A percentile compares a stretch with the other conserved stretches of the same genome.
Evolutionary conservation across 1,140 invertebrate species (phyloP).

Genomic region (Phthorimaea operculella): DNA sequence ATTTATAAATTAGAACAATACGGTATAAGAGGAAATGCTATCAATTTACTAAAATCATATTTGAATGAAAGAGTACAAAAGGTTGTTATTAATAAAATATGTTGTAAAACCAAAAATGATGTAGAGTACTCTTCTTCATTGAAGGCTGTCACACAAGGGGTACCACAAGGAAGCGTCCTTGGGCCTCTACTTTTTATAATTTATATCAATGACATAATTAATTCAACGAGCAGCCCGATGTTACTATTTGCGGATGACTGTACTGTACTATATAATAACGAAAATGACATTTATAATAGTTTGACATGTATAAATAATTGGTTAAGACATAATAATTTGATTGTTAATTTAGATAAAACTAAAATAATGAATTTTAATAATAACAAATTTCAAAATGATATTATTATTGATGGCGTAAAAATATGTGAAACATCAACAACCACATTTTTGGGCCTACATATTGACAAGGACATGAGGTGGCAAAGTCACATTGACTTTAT

Average conservation of each 20-base stretch:
- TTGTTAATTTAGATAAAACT: slow-evolving; percentile 7
- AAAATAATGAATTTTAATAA: slow-evolving; percentile 9
- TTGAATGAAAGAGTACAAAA: not conserved
- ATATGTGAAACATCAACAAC: not conserved
- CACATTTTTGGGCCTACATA: not conserved
- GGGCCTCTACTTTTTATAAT: slow-evolving; percentile 7
- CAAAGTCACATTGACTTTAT: not conserved
- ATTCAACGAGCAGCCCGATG: not conserved
- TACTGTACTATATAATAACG: slow-evolving; percentile 3
- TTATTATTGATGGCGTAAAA: not conserved
- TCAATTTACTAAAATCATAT: slow-evolving; percentile 3
- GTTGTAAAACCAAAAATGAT: slow-evolving; percentile 2
- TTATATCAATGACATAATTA: slow-evolving; percentile 5
- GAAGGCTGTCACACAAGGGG: not conserved
- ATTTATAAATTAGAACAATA: slow-evolving; percentile 4
- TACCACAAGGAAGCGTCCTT: slow-evolving; percentile 3
- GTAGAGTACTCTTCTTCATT: not conserved
- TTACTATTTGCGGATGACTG: slow-evolving; percentile 8
- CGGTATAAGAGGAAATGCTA: slow-evolving; percentile 6
- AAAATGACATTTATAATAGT: not conserved
- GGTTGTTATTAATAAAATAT: not conserved
- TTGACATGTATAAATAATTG: not conserved
- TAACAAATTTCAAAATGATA: not conserved
- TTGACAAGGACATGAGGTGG: not conserved
- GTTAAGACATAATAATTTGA: not conserved